A percentile compares a stretch with the other conserved stretches of the same genome.
These are phyloP conservation scores for Alloscopus bannaensis DNA, from an alignment of 2,888 invertebrate genomes.

Conservation along the genomic window DNA sequence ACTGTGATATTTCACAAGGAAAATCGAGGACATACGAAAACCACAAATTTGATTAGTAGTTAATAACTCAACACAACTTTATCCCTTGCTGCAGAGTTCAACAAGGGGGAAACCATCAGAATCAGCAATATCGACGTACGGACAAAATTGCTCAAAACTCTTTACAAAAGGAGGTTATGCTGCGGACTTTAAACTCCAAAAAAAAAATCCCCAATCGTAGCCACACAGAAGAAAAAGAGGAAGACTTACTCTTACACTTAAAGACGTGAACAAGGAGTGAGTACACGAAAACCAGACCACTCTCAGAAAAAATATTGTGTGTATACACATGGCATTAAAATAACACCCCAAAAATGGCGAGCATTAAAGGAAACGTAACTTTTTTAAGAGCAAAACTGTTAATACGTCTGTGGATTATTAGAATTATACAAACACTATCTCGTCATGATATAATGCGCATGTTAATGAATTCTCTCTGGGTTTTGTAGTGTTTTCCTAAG, in stretches of 20 bases:
- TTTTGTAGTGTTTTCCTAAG: no score
- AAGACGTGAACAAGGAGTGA: constrained; percentile 21
- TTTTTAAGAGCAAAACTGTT: background rate
- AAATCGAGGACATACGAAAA: no score
- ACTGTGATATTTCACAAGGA: no score
- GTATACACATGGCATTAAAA: constrained; percentile 6
- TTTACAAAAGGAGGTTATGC: constrained; percentile 16
- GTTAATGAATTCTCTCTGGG: background rate
- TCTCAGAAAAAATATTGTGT: background rate
- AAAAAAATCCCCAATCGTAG: constrained; percentile 9
- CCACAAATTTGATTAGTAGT: constrained; percentile 4
- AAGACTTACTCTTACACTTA: background rate
- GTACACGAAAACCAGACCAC: constrained; percentile 39
- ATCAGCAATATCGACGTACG: constrained; percentile 9
- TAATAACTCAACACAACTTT: constrained; percentile 42
- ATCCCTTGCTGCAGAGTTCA: background rate
- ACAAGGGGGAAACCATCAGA: background rate
- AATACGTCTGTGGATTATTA: no score
- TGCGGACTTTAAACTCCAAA: background rate
- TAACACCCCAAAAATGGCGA: constrained; percentile 39
- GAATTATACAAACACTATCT: background rate
- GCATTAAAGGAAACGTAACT: background rate
- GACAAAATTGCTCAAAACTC: constrained; percentile 20
- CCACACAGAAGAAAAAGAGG: background rate
- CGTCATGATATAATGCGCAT: background rate